Base-by-base conservation (phyloP, 2,113 vertebrate species). In the Corythaeola cristata region DNA sequence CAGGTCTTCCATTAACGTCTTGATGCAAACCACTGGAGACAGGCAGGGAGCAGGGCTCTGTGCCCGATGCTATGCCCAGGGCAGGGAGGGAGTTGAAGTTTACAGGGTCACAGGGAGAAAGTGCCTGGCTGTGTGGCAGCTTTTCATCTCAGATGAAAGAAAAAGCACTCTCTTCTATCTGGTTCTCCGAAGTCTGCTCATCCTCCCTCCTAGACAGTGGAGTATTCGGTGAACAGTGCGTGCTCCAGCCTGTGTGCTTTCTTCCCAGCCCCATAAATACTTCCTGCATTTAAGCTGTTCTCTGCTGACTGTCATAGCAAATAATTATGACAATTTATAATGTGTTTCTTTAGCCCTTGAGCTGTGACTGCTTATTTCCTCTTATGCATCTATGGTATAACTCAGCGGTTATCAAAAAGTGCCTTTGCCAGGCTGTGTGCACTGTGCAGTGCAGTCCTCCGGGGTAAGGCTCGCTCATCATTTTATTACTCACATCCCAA, bases 21-120 rank as follows among this genome's bases (percentile, higher is more conserved):
- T 53, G 63, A 23, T n/a, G 20, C 13, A 55, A 63, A 28, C 6
- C 0, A 0, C 0, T 1, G 60, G 15, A 52, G 64, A 8, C 0
- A 3, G 62, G 16, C 28, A 52, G 35, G 26, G 45, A 69, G 53
- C 41, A 32, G 37, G 11, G 15, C n/a, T 67, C 32, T 37, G 58
- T 47, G 45, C n/a, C 18, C 21, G 30, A 3, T 26, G 58, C 50
- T 33, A n/a, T 15, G 55, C 14, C 3, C 24, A 17, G 22, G 17
- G 59, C 33, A 67, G 50, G 47, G 49, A 35, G 9, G 5, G 19
- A 56, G 50, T 6, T 24, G 49, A 53, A 17, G 9, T 28, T 41
- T 0, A 1, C 9, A 21, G 13, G 14, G 16, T 63, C n/a, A 35
- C 20, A 52, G 11, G 8, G 26, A 67, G 28, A 50, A 49, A 30